phyloP scores from a whole-genome alignment of 2,113 vertebrate genomes.

The Sylvia atricapilla region DNA sequence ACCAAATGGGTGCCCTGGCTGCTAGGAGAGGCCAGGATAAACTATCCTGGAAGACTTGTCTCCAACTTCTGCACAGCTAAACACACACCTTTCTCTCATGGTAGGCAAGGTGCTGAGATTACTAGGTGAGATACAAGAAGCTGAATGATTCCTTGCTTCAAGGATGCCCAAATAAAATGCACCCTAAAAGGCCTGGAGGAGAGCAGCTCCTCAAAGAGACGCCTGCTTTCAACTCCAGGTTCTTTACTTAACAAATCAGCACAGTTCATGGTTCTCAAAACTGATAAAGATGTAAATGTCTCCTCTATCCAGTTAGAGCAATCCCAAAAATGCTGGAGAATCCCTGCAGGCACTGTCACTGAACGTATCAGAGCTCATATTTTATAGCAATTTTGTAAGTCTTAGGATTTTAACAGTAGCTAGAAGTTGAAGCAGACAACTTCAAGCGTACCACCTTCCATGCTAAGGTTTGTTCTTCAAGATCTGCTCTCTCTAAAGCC shows the following conservation, averaged over 20 bases:
- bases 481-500: not conserved
- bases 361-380: not conserved
- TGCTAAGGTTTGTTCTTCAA: not conserved
- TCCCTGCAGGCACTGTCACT: not conserved
- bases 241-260: constrained; percentile 51
- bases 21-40: not conserved
- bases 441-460: not conserved
- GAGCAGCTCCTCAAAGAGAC: not conserved
- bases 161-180: not conserved
- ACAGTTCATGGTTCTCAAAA: not conserved
- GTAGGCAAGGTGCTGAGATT: not conserved
- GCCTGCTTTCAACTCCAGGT: not conserved
- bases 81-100: not conserved
- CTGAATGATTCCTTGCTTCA: not conserved
- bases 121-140: not conserved
- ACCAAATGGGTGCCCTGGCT: not conserved
- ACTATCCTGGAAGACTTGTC: not conserved
- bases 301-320: not conserved
- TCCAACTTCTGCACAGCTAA: not conserved
- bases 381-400: not conserved
- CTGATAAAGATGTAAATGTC: not conserved
- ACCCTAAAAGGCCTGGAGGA: not conserved
- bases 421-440: not conserved
- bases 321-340: not conserved
- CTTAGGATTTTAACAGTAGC: not conserved